Conservation (phyloP, 2,113 vertebrate genomes). For the Vireo altiloquus region DNA sequence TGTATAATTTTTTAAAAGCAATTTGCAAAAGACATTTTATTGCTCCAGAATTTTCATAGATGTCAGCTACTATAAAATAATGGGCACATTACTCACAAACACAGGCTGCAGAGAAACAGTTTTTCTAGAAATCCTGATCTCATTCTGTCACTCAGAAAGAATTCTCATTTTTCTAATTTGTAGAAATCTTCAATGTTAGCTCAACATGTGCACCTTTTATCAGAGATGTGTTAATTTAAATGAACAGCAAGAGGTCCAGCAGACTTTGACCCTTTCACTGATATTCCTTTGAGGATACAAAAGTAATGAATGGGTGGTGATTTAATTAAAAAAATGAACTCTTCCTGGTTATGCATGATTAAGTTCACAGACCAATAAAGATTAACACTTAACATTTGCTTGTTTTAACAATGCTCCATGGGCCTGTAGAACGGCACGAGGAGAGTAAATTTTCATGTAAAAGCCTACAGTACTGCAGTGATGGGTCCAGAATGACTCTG, state of each 20-base stretch:
- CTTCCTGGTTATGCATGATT: constrained; percentile 64
- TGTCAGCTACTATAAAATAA: constrained; percentile 5
- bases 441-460: constrained; percentile 7
- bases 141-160: background rate
- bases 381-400: constrained; percentile 64
- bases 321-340: constrained; percentile 72
- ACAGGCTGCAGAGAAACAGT: background rate
- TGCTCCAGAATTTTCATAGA: constrained; percentile 3
- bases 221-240: constrained; percentile 34
- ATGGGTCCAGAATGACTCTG: background rate
- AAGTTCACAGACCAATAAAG: constrained; percentile 64
- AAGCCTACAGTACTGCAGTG: background rate
- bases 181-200: background rate
- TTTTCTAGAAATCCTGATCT: background rate
- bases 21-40: constrained; percentile 13
- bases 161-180: background rate
- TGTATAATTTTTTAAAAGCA: constrained; percentile 33
- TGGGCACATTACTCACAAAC: background rate
- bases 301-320: constrained; percentile 57
- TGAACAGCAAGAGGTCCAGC: constrained; percentile 1
- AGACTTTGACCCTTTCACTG: constrained; percentile 27
- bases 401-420: constrained; percentile 55
- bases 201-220: background rate
- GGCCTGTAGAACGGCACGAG: background rate
- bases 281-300: constrained; percentile 57